Conservation (phyloP, 2,113 vertebrate genomes). For the Oenanthe melanoleuca region DNA sequence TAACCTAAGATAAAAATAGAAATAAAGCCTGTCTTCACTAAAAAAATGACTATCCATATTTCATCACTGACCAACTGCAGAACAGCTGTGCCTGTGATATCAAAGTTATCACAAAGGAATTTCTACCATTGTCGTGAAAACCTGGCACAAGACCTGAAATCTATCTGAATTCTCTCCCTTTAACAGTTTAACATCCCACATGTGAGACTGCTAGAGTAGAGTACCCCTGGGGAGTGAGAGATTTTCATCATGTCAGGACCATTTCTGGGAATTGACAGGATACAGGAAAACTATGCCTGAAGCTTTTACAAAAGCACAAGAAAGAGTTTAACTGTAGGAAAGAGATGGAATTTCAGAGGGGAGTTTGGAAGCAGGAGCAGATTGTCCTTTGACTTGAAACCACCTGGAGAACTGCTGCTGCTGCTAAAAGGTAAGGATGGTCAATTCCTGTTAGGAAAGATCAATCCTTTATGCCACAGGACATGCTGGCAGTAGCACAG, state of each 20-base stretch:
- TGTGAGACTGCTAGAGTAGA: background rate
- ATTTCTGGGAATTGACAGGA: background rate
- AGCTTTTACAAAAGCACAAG: background rate
- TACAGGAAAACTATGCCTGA: background rate
- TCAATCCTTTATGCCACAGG: background rate
- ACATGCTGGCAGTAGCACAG: rapidly evolving
- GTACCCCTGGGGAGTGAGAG: background rate
- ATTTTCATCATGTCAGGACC: background rate
- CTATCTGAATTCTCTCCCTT: background rate
- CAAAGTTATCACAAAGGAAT: background rate
- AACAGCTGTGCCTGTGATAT: background rate
- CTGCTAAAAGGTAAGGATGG: background rate
- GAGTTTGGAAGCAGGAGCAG: background rate
- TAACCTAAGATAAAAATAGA: slow-evolving; percentile 6
- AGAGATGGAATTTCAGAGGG: background rate
- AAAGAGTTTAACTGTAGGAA: background rate
- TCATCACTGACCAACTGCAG: slow-evolving; percentile 1
- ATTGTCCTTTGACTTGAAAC: background rate
- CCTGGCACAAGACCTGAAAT: background rate
- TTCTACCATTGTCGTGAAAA: slow-evolving; percentile 1
- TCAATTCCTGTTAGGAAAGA: background rate
- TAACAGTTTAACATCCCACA: background rate
- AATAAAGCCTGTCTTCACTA: background rate
- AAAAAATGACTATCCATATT: background rate
- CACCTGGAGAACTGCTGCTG: background rate